These are phyloP conservation scores for Sebastes hubbsi DNA, from an alignment of 2,797 vertebrate species.

Conservation along the genomic window DNA sequence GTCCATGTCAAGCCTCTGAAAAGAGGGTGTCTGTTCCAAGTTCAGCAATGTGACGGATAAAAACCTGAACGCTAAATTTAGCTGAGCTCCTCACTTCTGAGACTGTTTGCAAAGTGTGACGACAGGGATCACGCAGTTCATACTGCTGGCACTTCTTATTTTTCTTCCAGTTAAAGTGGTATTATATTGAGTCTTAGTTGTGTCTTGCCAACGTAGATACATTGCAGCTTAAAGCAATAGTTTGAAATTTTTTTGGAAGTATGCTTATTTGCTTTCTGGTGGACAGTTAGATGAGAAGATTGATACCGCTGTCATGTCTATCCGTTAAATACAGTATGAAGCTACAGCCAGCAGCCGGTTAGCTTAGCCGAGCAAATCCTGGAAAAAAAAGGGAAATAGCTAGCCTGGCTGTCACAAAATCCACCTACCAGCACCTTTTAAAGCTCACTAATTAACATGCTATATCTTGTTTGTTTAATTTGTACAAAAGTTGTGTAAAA, in stretches of 20 bases:
- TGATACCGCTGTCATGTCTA: background rate
- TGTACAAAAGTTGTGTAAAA: too few species aligned
- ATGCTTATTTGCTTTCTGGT: background rate
- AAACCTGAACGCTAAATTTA: background rate
- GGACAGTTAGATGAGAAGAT: background rate
- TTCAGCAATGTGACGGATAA: background rate
- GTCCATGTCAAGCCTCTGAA: background rate
- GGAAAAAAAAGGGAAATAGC: background rate
- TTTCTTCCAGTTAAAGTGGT: background rate
- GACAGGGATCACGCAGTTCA: background rate
- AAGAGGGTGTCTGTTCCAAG: background rate
- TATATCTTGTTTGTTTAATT: too few species aligned
- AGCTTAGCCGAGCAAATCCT: background rate
- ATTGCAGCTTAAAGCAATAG: background rate
- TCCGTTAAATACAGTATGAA: background rate
- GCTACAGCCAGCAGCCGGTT: background rate
- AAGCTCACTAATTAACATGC: too few species aligned
- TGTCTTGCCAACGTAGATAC: background rate
- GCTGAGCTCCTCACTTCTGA: background rate
- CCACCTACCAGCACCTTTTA: too few species aligned
- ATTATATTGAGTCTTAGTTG: background rate
- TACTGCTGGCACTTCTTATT: background rate
- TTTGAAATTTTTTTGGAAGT: background rate
- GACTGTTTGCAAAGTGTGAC: conserved; percentile 3
- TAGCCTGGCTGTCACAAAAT: background rate